phyloP scores from a whole-genome alignment of 2,797 vertebrate genomes.

The Holocentrus rufus region DNA sequence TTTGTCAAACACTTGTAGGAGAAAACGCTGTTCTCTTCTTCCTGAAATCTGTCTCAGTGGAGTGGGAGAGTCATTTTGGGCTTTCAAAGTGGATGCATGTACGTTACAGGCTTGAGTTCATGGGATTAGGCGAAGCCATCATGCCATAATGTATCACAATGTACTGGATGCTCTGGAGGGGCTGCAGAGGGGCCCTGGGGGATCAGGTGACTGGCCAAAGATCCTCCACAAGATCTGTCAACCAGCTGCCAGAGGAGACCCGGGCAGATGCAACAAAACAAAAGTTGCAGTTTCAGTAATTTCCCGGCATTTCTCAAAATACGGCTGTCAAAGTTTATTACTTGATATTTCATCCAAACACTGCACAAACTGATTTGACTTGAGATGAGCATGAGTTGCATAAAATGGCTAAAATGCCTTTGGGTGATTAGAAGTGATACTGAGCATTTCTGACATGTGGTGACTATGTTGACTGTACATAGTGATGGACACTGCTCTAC shows the following conservation, averaged over 20 bases:
- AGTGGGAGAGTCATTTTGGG: conserved; percentile 17
- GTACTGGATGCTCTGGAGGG: conserved; percentile 30
- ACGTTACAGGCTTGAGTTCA: conserved; percentile 41
- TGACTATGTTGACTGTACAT: conserved; percentile 12
- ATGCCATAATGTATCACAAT: neutral
- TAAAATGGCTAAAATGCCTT: conserved; percentile 31
- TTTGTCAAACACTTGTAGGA: neutral
- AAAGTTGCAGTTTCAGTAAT: neutral
- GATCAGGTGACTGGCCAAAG: conserved; percentile 71
- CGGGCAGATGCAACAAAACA: conserved; percentile 26
- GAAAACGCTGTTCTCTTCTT: conserved; percentile 2
- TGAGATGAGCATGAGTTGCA: neutral
- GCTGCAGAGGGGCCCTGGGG: conserved; percentile 33
- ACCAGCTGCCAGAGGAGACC: conserved; percentile 37
- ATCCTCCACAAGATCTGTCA: conserved; percentile 59
- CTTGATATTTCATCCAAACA: conserved; percentile 38
- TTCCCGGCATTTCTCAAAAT: neutral
- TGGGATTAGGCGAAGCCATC: conserved; percentile 32
- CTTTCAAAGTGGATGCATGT: conserved; percentile 14
- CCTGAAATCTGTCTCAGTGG: conserved; percentile 7
- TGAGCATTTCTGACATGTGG: conserved; percentile 12
- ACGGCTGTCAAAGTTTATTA: conserved; percentile 30
- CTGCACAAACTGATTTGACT: conserved; percentile 40
- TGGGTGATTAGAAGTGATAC: conserved; percentile 27
- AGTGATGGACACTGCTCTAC: conserved; percentile 14